Conservation (phyloP, 92 coral and sea anemone genomes). For the Epizoanthus scotinus region DNA sequence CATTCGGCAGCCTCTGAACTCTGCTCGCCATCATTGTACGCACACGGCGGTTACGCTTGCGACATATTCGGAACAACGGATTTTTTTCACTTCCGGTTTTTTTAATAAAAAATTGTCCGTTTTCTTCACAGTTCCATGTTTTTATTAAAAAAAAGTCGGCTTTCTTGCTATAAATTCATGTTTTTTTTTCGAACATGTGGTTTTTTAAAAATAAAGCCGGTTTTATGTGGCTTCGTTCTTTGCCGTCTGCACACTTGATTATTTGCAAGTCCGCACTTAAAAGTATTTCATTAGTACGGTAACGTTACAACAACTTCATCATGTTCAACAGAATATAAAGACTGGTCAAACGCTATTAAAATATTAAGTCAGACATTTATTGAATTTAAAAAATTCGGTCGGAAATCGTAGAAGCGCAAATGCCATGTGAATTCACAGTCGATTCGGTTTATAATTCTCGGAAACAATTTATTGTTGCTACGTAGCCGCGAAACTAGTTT, state of each 20-base stretch:
- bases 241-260: neutral
- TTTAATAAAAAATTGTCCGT: too few species aligned
- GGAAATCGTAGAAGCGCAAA: neutral
- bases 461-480: conserved; percentile 12
- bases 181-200: conserved; percentile 6
- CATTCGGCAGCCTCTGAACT: too few species aligned
- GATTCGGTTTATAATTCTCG: neutral
- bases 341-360: too few species aligned
- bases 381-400: neutral
- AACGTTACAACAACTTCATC: conserved; percentile 2
- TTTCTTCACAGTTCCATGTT: too few species aligned
- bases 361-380: neutral
- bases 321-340: neutral
- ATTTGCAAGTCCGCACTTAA: neutral
- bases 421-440: neutral
- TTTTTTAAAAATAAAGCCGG: conserved; percentile 14
- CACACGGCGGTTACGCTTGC: too few species aligned
- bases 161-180: conserved; percentile 8
- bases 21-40: too few species aligned
- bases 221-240: neutral
- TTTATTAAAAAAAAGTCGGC: neutral
- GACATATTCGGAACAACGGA: too few species aligned
- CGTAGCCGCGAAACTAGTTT: neutral
- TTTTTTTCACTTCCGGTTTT: too few species aligned
- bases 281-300: conserved; percentile 15